Evolutionary conservation across 2,797 vertebrate species (phyloP).

Genomic region (Megaceryle alcyon): DNA sequence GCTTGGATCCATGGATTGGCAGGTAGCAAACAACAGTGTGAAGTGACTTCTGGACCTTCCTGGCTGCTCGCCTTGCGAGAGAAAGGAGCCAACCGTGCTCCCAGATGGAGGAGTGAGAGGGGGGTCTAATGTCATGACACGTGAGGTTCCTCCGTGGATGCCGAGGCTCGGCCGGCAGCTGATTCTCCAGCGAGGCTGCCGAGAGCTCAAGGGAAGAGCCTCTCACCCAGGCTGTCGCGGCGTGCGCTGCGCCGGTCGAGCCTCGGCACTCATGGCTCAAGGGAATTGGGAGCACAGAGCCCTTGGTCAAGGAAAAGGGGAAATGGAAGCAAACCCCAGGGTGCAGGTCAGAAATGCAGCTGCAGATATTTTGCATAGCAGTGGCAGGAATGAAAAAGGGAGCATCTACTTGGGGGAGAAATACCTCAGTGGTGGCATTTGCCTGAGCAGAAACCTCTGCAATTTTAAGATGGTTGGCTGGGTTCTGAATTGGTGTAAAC

Average conservation of each 20-base stretch:
- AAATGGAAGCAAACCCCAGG: not conserved
- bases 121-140: not conserved
- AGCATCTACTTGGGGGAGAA: not conserved
- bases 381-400: not conserved
- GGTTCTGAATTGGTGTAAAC: slow-evolving; percentile 23
- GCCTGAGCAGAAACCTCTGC: not conserved
- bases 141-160: not conserved
- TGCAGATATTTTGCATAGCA: not conserved
- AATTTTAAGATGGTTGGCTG: not conserved
- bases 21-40: slow-evolving; percentile 5
- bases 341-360: not conserved
- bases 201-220: not conserved
- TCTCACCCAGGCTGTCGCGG: not conserved
- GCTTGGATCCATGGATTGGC: not conserved
- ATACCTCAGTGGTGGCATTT: not conserved
- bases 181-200: not conserved
- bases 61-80: not conserved
- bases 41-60: slow-evolving; percentile 21
- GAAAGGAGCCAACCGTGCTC: not conserved
- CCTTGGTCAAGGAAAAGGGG: not conserved
- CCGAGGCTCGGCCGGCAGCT: not conserved
- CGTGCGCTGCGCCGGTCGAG: not conserved
- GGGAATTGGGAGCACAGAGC: not conserved
- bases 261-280: not conserved
- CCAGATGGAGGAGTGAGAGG: slow-evolving; percentile 17